Evolutionary conservation across 1,140 invertebrate genomes (phyloP), one percentile per base, ranked within the genome.

Genomic region (Nilaparvata lugens): DNA sequence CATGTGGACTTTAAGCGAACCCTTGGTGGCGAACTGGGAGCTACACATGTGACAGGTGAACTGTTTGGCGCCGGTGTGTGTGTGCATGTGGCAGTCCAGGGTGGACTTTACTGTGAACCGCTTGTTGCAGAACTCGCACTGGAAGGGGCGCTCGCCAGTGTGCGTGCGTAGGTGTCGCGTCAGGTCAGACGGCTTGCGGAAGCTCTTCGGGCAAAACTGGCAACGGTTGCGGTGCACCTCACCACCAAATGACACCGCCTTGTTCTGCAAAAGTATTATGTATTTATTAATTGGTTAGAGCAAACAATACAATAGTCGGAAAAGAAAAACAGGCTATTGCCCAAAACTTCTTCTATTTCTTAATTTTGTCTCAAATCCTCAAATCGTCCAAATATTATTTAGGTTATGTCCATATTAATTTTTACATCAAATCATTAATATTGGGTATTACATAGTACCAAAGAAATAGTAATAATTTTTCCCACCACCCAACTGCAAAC

Each of bases 1-100:
- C 83, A 88, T 86, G 67, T 89, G 87, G 13, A 88, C 81, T 69
- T 85, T 86, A 0, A 88, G 70, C 59, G 78, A 81, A 4, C 81
- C 80, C 63, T 81, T 83, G 0, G 81, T 81, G 7, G 81, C 75
- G 67, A 84, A 85, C 21, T 75, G 64, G 58, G 74, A 76, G 56
- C 74, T 75, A 64, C 84, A 86, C 5, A 84, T 74, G 51, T 82
- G 76, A 65, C 84, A 86, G 13, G 68, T 68, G 60, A 79, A 82
- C 24, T 75, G 75, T 68, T 79, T 80, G 51, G 71, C 71, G 1
- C 69, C 53, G 52, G 72, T 66, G 67, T 81, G 68, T 88, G 88
- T 43, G 76, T 80, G 67, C 76, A 78, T 60, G 76, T 73, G 67
- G 85, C 84, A 54, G 76, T 77, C 63, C 4, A 85, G 69, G 0